A percentile compares a stretch with the other conserved stretches of the same genome.
phyloP scores from a whole-genome alignment of 2,888 invertebrate genomes.

The Rhagophthalmus giganteus region DNA sequence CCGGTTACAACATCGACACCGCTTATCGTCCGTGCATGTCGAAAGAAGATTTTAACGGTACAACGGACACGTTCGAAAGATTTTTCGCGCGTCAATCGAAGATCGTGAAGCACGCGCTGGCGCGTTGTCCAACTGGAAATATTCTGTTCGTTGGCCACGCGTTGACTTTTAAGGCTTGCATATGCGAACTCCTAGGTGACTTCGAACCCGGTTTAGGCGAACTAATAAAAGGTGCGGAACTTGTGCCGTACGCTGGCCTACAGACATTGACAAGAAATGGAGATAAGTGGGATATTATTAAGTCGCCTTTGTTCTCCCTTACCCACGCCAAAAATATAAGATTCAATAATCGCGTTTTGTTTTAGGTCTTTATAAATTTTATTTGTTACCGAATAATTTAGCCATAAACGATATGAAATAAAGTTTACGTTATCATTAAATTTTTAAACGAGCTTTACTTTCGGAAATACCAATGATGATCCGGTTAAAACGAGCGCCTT shows the following conservation, averaged over 20 bases:
- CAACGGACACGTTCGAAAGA: slow-evolving; percentile 65
- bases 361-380: no score
- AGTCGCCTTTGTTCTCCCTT: background rate
- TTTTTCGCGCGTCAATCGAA: slow-evolving; percentile 67
- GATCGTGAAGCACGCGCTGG: slow-evolving; percentile 61
- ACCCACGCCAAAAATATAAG: background rate
- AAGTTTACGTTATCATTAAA: no score
- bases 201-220: background rate
- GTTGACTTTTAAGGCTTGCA: slow-evolving; percentile 82
- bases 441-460: no score
- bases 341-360: no score
- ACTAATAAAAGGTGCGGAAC: background rate
- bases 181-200: slow-evolving; percentile 62
- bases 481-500: no score
- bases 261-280: background rate
- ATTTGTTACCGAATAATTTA: no score
- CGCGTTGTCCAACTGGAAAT: slow-evolving; percentile 70
- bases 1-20: slow-evolving; percentile 76
- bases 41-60: slow-evolving; percentile 58
- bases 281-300: background rate
- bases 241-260: background rate
- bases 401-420: no score
- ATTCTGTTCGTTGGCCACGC: slow-evolving; percentile 90
- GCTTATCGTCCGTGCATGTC: slow-evolving; percentile 67
- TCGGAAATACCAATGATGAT: no score